Evolutionary conservation across 2,888 invertebrate genomes (phyloP), one percentile per base, ranked within the genome.

Genomic region (Drosophila monieri): DNA sequence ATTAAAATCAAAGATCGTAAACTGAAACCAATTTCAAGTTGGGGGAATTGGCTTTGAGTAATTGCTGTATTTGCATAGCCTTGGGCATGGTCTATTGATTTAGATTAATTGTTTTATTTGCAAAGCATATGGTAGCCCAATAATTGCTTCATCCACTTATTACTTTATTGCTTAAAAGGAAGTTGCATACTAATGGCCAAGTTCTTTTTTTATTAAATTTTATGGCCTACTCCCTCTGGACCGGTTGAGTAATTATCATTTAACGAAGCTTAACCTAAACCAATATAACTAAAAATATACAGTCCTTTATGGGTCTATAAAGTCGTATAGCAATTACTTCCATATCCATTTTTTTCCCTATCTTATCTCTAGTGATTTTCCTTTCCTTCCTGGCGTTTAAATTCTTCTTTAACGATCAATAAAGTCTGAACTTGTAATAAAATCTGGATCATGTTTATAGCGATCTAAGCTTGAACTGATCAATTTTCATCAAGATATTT

Each of bases 1-100:
- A 67, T 65, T 67, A 55, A 43, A 66, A 54, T 46, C 37, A 10
- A 32, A 53, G 54, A 44, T 66, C 35, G 49, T 65, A 62, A 62
- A 62, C 62, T n/a, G 37, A 64, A 62, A 43, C 61, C 60, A 60
- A 62, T 62, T 49, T 51, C n/a, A 21, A 15, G 43, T 14, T 35
- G 65, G 15, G 41, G 12, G 35, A 52, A 64, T 52, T 30, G 32
- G 32, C 21, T 60, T 44, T 51, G 65, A 30, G 66, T 23, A 43
- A 44, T 65, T 62, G 32, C 51, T 43, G 27, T 37, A 43, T 65
- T 51, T 62, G 51, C 41, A 44, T 65, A 44, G 66, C 62, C 52
- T 65, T 62, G 35, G 51, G 65, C 35, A 25, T 25, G n/a, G 30
- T 41, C 62, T 30, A 61, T 47, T 61, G 39, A 61, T 61, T 47